Evolutionary conservation across 2,113 vertebrate species (phyloP).

Genomic region (Dermatemys mawii): DNA sequence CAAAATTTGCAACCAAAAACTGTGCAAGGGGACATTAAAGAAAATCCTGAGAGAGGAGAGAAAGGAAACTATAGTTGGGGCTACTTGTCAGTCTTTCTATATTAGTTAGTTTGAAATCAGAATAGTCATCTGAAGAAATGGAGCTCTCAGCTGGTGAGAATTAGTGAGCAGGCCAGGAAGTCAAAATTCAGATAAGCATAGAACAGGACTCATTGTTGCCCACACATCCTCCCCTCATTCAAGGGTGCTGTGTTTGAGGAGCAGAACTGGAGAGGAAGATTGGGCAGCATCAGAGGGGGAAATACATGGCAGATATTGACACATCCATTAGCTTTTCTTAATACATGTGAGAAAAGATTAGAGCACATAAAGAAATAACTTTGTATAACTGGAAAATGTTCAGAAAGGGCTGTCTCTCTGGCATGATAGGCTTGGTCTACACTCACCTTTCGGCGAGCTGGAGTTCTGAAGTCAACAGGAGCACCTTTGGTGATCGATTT

Average conservation of each 20-base stretch:
- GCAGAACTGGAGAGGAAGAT: background rate
- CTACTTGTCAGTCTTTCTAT: background rate
- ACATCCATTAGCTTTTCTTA: background rate
- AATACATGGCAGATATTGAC: background rate
- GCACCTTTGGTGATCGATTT: too few relatives aligned
- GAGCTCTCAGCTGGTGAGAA: background rate
- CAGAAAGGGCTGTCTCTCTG: background rate
- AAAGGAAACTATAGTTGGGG: background rate
- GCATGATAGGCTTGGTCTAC: too few relatives aligned
- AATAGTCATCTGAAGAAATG: background rate
- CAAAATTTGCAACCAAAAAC: rapidly evolving
- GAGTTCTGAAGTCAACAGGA: too few relatives aligned
- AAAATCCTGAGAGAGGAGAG: background rate
- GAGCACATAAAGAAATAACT: background rate
- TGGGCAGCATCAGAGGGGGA: background rate
- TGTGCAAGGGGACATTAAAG: background rate
- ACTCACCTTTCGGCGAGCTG: too few relatives aligned
- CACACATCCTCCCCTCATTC: background rate
- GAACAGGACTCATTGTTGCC: background rate
- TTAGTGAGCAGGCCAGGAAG: background rate
- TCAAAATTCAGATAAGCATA: background rate
- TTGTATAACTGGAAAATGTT: background rate
- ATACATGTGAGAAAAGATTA: background rate
- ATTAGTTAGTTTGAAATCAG: background rate
- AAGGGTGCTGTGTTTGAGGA: background rate